These are phyloP conservation scores for Phyllotreta cruciferae DNA, from an alignment of 2,888 invertebrate species.

Conservation along the genomic window DNA sequence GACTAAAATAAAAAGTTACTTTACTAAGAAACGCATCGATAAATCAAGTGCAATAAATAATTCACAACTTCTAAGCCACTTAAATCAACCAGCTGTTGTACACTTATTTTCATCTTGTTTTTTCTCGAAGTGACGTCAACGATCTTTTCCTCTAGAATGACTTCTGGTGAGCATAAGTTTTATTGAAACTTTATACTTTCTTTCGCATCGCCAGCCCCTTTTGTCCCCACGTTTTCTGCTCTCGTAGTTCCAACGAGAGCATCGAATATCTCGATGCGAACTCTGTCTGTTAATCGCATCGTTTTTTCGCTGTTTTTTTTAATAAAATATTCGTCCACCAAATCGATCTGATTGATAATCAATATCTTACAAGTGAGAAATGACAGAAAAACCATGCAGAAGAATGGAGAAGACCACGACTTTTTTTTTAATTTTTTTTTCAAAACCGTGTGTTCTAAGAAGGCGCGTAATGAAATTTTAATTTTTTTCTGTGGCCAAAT, in stretches of 20 bases:
- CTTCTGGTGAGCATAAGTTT: slow-evolving; percentile 33
- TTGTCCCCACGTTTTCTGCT: not conserved
- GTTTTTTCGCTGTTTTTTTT: too few relatives aligned
- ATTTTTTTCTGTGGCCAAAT: too few relatives aligned
- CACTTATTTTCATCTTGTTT: not conserved
- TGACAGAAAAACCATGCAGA: too few relatives aligned
- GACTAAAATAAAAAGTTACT: too few relatives aligned
- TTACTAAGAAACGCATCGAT: not conserved
- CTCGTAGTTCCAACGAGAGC: not conserved
- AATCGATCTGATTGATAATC: too few relatives aligned
- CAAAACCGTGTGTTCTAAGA: too few relatives aligned
- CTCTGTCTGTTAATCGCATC: too few relatives aligned
- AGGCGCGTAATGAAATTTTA: too few relatives aligned
- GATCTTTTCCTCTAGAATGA: slow-evolving; percentile 15
- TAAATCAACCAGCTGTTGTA: slow-evolving; percentile 7
- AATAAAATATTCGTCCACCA: too few relatives aligned
- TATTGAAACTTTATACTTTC: slow-evolving; percentile 27
- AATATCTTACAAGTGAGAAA: too few relatives aligned
- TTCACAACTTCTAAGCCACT: not conserved
- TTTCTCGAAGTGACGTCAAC: not conserved
- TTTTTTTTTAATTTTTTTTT: too few relatives aligned
- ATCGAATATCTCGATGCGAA: not conserved
- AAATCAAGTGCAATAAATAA: slow-evolving; percentile 3
- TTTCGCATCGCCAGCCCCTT: slow-evolving; percentile 27
- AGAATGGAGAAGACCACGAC: too few relatives aligned